Evolutionary conservation across 2,888 invertebrate species (phyloP), one percentile per base, ranked within the genome.

Genomic region (Lissocephala sabroskyi): DNA sequence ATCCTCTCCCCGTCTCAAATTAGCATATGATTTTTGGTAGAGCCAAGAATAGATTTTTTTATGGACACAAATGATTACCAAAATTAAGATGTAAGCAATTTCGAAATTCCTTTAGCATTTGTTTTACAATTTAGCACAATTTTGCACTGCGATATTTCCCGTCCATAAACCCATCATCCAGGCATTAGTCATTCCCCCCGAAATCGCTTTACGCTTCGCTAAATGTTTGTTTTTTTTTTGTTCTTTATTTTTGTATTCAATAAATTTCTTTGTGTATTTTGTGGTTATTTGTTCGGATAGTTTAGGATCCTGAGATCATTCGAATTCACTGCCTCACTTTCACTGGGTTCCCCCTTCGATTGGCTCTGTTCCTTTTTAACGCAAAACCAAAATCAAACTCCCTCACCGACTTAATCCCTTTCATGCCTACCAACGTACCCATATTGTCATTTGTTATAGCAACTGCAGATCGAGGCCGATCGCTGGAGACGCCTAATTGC

Each of bases 401-500:
- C 36, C 28, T 42, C 26, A 41, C n/a, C n/a, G n/a, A n/a, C n/a
- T n/a, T 26, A 35, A 19, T 37, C 19, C 18, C 11, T 35, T 17
- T 45, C 33, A 40, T 50, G 45, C 48, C 17, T 49, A 59, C 56
- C 3, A 19, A 39, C 39, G 19, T 28, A 26, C 28, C n/a, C 40
- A 54, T 37, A 16, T 37, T 37, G 18, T 51, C 51, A 65, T 64
- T n/a, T 64, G 32, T 68, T 75, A 60, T 79, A 82, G 80, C 70
- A 68, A 70, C 67, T 80, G 65, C 68, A 76, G 67, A 75, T 66
- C 62, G 81, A 82, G 57, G 68, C 79, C 58, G 82, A 81, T 62
- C 81, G 78, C 54, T 84, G 84, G 84, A 79, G 82, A 49, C 76
- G 74, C 41, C 75, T 83, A 46, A 75, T 84, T 52, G 76, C 79